Percentiles rank a stretch among this genome's conserved stretches.
phyloP scores from a whole-genome alignment of 2,888 invertebrate species.

The Anagyrus pseudococci region DNA sequence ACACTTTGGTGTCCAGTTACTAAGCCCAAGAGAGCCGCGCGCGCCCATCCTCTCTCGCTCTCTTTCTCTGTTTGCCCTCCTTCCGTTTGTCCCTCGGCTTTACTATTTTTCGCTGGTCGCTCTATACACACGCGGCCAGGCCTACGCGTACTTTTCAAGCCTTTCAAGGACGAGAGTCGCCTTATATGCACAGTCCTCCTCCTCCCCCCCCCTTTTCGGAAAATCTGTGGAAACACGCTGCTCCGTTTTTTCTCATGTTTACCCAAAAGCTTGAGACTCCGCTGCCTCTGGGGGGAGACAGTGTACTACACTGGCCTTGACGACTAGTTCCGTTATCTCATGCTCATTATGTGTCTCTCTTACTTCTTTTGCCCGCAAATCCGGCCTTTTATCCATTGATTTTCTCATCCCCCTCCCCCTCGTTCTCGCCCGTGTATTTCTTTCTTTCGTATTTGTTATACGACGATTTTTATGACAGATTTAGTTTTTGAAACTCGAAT shows the following conservation, averaged over 20 bases:
- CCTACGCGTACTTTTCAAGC: not conserved
- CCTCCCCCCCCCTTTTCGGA: not conserved
- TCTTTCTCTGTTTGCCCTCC: slow-evolving; percentile 4
- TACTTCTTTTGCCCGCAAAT: too few relatives aligned
- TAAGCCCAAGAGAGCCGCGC: slow-evolving; percentile 57
- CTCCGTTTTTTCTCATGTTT: too few relatives aligned
- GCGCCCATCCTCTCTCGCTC: slow-evolving; percentile 9
- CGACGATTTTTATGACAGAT: too few relatives aligned
- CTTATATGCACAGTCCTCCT: not conserved
- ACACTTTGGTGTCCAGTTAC: slow-evolving; percentile 51
- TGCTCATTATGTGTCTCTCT: too few relatives aligned
- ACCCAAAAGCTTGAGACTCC: too few relatives aligned
- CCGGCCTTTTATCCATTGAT: not conserved
- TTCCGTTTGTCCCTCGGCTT: slow-evolving; percentile 18
- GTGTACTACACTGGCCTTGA: too few relatives aligned
- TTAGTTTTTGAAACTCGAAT: too few relatives aligned
- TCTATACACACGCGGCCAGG: not conserved
- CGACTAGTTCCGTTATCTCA: too few relatives aligned
- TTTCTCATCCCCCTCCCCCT: not conserved
- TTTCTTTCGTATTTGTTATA: not conserved
- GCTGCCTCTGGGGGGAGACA: too few relatives aligned
- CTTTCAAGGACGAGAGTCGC: too few relatives aligned
- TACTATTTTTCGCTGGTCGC: slow-evolving; percentile 1
- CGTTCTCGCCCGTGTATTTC: not conserved
- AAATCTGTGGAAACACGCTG: too few relatives aligned